A percentile compares a stretch with the other conserved stretches of the same genome.
Evolutionary conservation across 2,113 vertebrate genomes (phyloP).

Genomic region (Crotalus helleri): DNA sequence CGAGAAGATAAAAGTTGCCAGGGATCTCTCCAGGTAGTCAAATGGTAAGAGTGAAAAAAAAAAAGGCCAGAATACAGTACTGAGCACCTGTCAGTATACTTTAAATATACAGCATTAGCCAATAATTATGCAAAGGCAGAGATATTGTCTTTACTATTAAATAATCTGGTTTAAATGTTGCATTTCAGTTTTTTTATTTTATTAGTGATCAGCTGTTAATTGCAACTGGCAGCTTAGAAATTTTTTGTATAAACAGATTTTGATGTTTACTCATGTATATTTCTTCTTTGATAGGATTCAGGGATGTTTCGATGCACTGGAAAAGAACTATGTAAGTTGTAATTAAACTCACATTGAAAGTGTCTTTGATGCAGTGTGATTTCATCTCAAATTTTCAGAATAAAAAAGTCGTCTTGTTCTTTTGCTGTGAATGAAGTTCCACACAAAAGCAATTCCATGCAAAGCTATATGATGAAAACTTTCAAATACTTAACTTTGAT

Average conservation of each 20-base stretch:
- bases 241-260: constrained; percentile 1
- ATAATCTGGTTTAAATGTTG: constrained; percentile 38
- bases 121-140: constrained; percentile 13
- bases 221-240: constrained; percentile 3
- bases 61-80: constrained; percentile 17
- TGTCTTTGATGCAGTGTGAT: constrained; percentile 39
- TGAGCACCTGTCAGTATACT: background rate
- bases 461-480: background rate
- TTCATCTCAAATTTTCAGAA: background rate
- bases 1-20: constrained; percentile 74
- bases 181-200: constrained; percentile 20
- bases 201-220: constrained; percentile 28
- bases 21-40: constrained; percentile 72
- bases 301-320: constrained; percentile 78
- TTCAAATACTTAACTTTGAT: background rate
- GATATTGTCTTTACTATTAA: background rate
- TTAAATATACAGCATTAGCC: background rate
- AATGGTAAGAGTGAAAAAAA: constrained; percentile 70
- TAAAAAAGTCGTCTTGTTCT: background rate
- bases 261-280: constrained; percentile 44
- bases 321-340: constrained; percentile 74
- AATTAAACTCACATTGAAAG: constrained; percentile 28
- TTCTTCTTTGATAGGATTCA: constrained; percentile 70
- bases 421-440: background rate
- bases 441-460: background rate